Evolutionary conservation across 2,888 invertebrate genomes (phyloP).

Genomic region (Mechanitis messenoides): DNA sequence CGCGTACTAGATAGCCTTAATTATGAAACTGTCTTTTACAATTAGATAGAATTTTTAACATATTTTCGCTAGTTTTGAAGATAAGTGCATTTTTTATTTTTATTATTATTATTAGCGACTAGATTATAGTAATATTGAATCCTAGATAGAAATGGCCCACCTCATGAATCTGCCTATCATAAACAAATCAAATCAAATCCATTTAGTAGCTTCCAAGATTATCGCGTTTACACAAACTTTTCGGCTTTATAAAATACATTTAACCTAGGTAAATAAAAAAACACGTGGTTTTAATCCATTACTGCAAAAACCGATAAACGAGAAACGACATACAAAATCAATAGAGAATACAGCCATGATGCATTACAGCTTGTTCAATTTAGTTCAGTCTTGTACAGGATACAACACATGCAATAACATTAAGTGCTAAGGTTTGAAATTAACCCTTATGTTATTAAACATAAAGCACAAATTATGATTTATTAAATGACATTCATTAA

Average conservation of each 20-base stretch:
- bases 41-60: no score
- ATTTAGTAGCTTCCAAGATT: no score
- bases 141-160: no score
- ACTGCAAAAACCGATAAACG: constrained; percentile 1
- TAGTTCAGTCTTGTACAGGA: constrained; percentile 21
- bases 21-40: no score
- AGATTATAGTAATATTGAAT: no score
- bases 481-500: constrained; percentile 46
- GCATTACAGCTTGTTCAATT: constrained; percentile 25
- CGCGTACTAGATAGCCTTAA: no score
- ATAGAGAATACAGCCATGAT: constrained; percentile 8
- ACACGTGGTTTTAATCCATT: not conserved
- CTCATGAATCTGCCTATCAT: no score
- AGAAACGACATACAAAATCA: constrained; percentile 5
- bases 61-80: not conserved
- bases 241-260: no score
- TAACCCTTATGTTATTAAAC: constrained; percentile 20
- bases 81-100: not conserved
- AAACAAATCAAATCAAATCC: no score
- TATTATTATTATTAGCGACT: no score
- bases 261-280: not conserved
- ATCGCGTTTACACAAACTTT: no score
- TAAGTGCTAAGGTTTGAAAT: constrained; percentile 24
- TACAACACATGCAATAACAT: constrained; percentile 31
- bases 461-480: constrained; percentile 2